Evolutionary conservation across 2,113 vertebrate species (phyloP), one percentile per base, ranked within the genome.

Genomic region (Macrotus californicus): DNA sequence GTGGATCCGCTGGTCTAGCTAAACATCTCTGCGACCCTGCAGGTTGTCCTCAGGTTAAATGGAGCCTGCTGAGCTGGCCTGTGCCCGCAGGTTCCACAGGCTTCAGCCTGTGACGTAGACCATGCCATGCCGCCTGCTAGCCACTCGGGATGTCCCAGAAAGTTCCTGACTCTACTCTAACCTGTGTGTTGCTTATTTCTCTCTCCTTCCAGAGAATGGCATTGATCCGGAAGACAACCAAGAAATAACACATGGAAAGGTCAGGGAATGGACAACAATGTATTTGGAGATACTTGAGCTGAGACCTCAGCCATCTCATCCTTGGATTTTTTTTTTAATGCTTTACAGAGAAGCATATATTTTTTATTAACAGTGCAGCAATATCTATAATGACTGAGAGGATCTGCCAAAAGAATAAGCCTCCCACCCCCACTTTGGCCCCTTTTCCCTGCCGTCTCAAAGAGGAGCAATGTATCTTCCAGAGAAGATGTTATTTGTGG

Each of bases 191-290:
- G 67, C 54, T 88, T 87, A 31, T 92, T 92, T 95, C 46, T 95
- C 50, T 98, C 76, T 97, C 4, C 1, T 98, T 98, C 18, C 98
- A 99, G 99, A 99, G 99, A 98, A 99, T 99, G 99, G 99, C 99
- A 94, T 96, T 99, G 99, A 99, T 99, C 97, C 99, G 99, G 98
- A 99, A 99, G 98, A 99, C 99, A 50, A 99, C 99, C 98, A 99
- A 99, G 99, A 99, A 99, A 98, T 99, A 99, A 61, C 97, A 90
- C 84, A 96, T 10, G 83, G 96, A 81, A 96, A 93, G 64, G 91
- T 97, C 97, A 6, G 2, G 96, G 94, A 97, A 97, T 90, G 54
- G 92, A 94, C 77, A 10, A 92, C 96, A 79, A 54, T 52, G 96
- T 92, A 5, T 94, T 97, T 87, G 96, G 97, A 97, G 97, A 97